These are phyloP conservation scores for Azemiops feae DNA, from an alignment of 2,113 vertebrate genomes.

Conservation along the genomic window DNA sequence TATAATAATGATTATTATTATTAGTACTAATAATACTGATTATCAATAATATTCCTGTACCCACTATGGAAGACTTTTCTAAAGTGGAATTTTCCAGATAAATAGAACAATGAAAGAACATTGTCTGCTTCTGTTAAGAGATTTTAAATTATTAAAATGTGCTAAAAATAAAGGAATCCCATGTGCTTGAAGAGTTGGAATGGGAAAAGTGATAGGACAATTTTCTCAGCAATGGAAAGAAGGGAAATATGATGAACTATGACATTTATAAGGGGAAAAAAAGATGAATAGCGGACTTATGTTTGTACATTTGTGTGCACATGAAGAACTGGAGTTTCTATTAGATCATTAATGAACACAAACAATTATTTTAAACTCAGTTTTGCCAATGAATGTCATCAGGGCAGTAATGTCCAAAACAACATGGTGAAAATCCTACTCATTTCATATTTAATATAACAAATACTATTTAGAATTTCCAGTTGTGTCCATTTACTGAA, in stretches of 20 bases:
- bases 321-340: not conserved
- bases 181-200: not conserved
- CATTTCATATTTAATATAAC: not conserved
- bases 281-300: not conserved
- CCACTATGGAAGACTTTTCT: not conserved
- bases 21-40: not conserved
- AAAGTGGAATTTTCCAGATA: not conserved
- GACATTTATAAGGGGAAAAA: not conserved
- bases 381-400: constrained; percentile 16
- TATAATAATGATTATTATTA: not conserved
- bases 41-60: not conserved
- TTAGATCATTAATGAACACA: not conserved
- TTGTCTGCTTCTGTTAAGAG: not conserved
- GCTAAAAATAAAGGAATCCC: not conserved
- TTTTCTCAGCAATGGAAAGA: not conserved
- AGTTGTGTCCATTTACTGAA: not conserved
- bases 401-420: not conserved
- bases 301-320: not conserved
- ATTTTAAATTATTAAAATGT: not conserved
- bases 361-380: constrained; percentile 1
- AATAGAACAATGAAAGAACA: not conserved
- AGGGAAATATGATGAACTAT: not conserved
- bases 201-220: not conserved
- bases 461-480: not conserved
- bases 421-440: not conserved